phyloP scores from a whole-genome alignment of 2,888 invertebrate genomes.

The Lasioglossum morio region DNA sequence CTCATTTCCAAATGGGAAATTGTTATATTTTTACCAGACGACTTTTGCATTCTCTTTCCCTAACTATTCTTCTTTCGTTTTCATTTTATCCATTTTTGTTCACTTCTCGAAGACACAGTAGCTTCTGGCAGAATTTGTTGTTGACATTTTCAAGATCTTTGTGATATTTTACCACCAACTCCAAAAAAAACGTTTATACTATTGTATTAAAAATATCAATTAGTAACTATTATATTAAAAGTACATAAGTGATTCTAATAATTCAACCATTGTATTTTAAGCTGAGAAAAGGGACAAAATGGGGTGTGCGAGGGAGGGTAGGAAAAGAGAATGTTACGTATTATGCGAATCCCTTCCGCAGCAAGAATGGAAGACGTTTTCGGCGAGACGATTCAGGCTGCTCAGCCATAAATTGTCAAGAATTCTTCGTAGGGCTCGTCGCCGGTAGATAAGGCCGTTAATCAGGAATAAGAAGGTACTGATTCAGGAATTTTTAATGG shows the following conservation, averaged over 20 bases:
- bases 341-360: not conserved
- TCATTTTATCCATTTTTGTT: too few species aligned
- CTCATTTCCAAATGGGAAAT: too few species aligned
- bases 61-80: too few species aligned
- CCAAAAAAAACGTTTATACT: too few species aligned
- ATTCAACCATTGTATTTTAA: not conserved
- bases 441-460: constrained; percentile 71
- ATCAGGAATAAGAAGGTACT: constrained; percentile 71
- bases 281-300: not conserved
- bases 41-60: too few species aligned
- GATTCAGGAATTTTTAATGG: constrained; percentile 79
- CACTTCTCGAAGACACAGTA: too few species aligned
- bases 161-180: too few species aligned
- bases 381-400: constrained; percentile 31
- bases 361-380: constrained; percentile 15
- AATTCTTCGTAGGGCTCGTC: constrained; percentile 54
- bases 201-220: too few species aligned
- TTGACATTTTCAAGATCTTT: too few species aligned
- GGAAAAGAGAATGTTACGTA: not conserved
- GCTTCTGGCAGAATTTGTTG: not conserved
- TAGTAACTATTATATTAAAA: too few species aligned
- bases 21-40: too few species aligned
- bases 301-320: not conserved
- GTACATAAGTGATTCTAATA: too few species aligned
- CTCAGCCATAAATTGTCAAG: constrained; percentile 61